A percentile compares a stretch with the other conserved stretches of the same genome.
phyloP scores from a whole-genome alignment of 2,113 vertebrate genomes.

The Prolemur simus region DNA sequence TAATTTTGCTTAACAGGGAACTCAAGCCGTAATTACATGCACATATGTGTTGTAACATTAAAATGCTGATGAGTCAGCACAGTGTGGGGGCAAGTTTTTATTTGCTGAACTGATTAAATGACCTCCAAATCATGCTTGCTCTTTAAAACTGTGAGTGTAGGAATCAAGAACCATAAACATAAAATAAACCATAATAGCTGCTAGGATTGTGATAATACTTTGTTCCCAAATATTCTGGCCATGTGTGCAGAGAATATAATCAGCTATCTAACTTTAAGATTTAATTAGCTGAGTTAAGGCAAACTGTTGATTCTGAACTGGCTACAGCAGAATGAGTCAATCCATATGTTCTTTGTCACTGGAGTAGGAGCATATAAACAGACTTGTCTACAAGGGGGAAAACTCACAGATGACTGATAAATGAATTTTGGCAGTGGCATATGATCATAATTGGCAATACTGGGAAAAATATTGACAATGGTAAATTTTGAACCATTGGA shows the following conservation, averaged over 20 bases:
- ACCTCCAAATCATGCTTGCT: not conserved
- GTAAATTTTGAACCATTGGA: not conserved
- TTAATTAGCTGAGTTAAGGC: slow-evolving; percentile 59
- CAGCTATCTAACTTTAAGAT: slow-evolving; percentile 8
- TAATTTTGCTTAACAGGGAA: not conserved
- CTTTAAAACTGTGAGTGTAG: not conserved
- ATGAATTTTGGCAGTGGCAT: slow-evolving; percentile 20
- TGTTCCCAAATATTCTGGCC: slow-evolving; percentile 9
- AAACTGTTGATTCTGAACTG: slow-evolving; percentile 50
- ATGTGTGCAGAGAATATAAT: not conserved
- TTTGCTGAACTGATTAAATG: not conserved
- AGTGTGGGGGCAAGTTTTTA: not conserved
- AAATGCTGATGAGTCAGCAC: not conserved
- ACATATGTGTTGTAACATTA: not conserved
- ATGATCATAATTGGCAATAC: slow-evolving; percentile 43
- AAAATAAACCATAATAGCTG: not conserved
- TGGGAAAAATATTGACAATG: slow-evolving; percentile 57
- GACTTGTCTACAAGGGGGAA: not conserved
- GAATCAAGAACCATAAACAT: not conserved
- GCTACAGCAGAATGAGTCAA: slow-evolving; percentile 31
- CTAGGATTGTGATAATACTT: not conserved
- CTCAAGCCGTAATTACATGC: not conserved
- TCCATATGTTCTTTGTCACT: slow-evolving; percentile 62
- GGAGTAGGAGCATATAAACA: slow-evolving; percentile 3
- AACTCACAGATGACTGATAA: slow-evolving; percentile 58